phyloP scores from a whole-genome alignment of 1,140 invertebrate species.

The Cydia fagiglandana region DNA sequence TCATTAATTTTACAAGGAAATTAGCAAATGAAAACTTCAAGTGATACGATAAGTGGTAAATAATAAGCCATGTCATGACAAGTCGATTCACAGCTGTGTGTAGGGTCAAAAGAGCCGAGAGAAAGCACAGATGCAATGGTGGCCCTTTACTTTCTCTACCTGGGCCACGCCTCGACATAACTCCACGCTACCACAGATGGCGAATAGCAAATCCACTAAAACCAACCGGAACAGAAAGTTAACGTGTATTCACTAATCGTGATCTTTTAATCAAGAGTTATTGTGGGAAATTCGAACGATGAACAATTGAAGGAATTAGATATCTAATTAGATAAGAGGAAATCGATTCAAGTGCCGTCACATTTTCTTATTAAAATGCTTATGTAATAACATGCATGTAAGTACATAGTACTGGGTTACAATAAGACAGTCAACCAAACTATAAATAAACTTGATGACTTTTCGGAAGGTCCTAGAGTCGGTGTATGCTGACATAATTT shows the following conservation, averaged over 20 bases:
- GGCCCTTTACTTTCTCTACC: constrained; percentile 66
- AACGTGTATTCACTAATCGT: background rate
- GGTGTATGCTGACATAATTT: too few species aligned
- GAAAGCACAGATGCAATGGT: constrained; percentile 55
- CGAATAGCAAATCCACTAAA: constrained; percentile 24
- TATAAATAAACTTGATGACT: too few species aligned
- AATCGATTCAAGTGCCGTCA: background rate
- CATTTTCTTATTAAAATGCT: background rate
- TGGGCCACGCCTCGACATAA: constrained; percentile 41
- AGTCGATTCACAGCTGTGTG: constrained; percentile 8
- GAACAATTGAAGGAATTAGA: constrained; percentile 8
- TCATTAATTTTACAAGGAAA: too few species aligned
- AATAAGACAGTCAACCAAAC: too few species aligned
- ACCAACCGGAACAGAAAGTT: constrained; percentile 23
- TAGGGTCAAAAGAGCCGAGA: constrained; percentile 39
- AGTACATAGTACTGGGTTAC: too few species aligned
- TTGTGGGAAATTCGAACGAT: background rate
- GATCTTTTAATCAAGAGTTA: background rate
- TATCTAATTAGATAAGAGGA: background rate
- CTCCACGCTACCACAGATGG: constrained; percentile 34
- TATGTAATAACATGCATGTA: too few species aligned
- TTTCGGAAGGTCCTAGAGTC: too few species aligned
- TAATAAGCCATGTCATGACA: constrained; percentile 18
- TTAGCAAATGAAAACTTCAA: background rate
- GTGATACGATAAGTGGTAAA: background rate